A percentile compares a stretch with the other conserved stretches of the same genome.
Conservation (phyloP, 2,113 vertebrate genomes). For the Glareola pratincola region DNA sequence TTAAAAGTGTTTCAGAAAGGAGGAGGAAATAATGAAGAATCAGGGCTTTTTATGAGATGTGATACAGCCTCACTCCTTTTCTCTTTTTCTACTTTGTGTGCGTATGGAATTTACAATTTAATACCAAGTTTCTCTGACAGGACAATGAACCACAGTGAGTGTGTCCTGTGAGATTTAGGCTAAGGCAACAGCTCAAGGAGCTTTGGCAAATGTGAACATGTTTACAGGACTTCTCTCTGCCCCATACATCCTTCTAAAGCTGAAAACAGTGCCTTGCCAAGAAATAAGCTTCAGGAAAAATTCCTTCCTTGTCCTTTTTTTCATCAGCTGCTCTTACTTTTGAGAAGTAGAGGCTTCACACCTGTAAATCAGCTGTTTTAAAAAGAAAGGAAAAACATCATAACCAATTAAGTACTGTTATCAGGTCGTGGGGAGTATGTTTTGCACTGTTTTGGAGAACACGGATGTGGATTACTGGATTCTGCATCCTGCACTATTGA, state of each 20-base stretch:
- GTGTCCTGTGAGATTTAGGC: background rate
- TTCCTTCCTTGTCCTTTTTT: background rate
- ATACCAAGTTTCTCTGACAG: background rate
- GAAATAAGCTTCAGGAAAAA: constrained; percentile 4
- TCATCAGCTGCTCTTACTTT: background rate
- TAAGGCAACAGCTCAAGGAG: background rate
- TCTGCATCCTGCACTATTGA: background rate
- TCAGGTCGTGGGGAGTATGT: background rate
- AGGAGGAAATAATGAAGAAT: background rate
- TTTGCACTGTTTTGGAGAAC: background rate
- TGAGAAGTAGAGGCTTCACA: background rate
- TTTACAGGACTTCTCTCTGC: background rate
- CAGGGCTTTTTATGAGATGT: background rate
- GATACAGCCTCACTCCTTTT: background rate
- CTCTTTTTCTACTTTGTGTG: background rate
- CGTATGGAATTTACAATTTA: background rate
- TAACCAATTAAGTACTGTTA: background rate
- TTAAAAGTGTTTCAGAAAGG: background rate
- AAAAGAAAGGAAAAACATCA: background rate
- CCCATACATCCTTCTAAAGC: background rate
- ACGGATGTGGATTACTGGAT: background rate
- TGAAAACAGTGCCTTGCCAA: background rate
- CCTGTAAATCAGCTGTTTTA: background rate
- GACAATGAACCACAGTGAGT: background rate
- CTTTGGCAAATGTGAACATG: background rate